phyloP scores from a whole-genome alignment of 2,113 vertebrate genomes.

The Bos indicus region DNA sequence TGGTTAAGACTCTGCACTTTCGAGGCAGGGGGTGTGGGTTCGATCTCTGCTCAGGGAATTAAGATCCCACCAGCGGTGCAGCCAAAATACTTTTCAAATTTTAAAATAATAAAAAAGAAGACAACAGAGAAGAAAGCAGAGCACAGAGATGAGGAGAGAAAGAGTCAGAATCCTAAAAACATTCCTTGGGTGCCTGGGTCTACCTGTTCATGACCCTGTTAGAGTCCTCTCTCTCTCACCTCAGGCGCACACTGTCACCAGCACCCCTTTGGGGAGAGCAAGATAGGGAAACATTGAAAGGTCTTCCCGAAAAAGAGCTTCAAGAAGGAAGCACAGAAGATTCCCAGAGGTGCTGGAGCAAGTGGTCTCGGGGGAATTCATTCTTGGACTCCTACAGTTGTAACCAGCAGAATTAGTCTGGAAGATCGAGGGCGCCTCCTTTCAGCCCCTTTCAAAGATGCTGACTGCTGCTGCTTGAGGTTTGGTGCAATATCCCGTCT shows the following conservation, averaged over 20 bases:
- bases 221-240: too few relatives aligned
- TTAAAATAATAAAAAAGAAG: neutral
- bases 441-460: too few relatives aligned
- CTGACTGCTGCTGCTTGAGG: neutral
- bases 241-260: neutral
- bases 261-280: neutral
- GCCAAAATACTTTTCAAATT: neutral
- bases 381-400: fast-evolving
- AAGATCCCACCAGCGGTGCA: neutral
- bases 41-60: neutral
- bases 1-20: neutral
- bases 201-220: neutral
- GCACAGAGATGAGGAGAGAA: neutral
- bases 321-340: too few relatives aligned
- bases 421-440: fast-evolving
- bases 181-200: too few relatives aligned
- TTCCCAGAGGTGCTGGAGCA: fast-evolving
- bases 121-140: neutral
- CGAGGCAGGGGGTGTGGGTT: fast-evolving
- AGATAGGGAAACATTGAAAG: neutral
- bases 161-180: neutral
- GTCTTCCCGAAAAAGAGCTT: too few relatives aligned
- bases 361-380: fast-evolving
- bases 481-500: fast-evolving
- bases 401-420: too few relatives aligned